Evolutionary conservation across 2,797 vertebrate species (phyloP), one percentile per base, ranked within the genome.

Genomic region (Thalassophryne amazonica): DNA sequence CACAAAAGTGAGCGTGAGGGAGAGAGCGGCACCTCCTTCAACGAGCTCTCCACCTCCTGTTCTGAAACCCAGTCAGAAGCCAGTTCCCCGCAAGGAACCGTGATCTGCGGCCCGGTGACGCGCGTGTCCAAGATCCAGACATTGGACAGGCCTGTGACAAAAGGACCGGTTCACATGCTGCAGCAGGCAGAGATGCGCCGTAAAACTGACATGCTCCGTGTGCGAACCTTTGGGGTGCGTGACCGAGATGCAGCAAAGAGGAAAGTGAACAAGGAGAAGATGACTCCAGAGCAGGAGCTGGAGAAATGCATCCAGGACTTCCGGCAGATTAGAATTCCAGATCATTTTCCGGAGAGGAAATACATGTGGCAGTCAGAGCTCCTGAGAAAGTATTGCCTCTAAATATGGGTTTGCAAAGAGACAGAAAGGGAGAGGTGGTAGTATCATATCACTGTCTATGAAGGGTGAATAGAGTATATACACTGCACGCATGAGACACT

Each of bases 261-360:
- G 71, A 98, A 97, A 83, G 83, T 90, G 0, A 86, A 91, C 46
- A 98, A 98, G 80, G 95, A 97, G 84, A 98, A 96, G 93, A 83
- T 98, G 54, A 98, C 96, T 2, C 93, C 95, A 0, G 94, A 96
- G 83, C 96, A 99, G 61, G 96, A 98, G 91, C 84, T 99, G 65
- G 94, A 97, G 69, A 98, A 94, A 68, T 99, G 97, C 63, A 99
- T 99, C 87, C 94, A 96, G 88, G 97, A 99, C 93, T 98, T 98
- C 90, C 91, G 92, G 7, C 94, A 95, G 75, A 99, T 99, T 76
- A 93, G 95, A 85, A 98, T 99, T 78, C 97, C 97, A 0, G 94
- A 97, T 39, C 93, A 75, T 69, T 98, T 99, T 80, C 97, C 96
- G 0, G 94, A 98, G 78, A 93, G 95, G 77, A 98, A 98, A 68